Base-by-base conservation (phyloP, 2,888 invertebrate genomes). In the Cremastinae sp. region DNA sequence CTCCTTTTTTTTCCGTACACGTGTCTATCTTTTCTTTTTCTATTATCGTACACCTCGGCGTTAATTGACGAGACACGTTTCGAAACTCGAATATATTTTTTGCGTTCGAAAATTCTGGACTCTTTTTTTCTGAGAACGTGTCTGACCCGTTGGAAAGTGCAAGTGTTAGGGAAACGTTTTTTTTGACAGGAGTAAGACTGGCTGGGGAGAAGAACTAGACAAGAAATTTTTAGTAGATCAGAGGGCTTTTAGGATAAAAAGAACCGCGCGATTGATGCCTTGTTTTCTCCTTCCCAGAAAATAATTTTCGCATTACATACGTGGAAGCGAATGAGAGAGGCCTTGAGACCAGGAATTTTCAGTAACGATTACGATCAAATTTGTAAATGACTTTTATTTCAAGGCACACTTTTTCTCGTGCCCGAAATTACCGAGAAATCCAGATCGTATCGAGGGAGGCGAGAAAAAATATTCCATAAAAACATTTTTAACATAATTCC, bases 41-140 rank as follows among this genome's bases (percentile, higher is more conserved):
- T 18, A 20, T 22, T 14, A 9, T 18, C n/a, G 3, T 45, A 16
- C n/a, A n/a, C 18, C 43, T 3, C n/a, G 5, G 53, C 53, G 65
- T n/a, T 54, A 65, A 65, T 65, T 65, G 43, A 54, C n/a, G 14
- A 65, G 47, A 22, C n/a, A 45, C 16, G 41, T 28, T 16, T 28
- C 65, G 43, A 20, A 65, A 43, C 41, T 18, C 10, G 28, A 1
- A 43, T 4, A 16, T 0, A 14, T 53, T 65, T 43, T 64, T 54
- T 28, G 12, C 10, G 28, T 43, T 10, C 8, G 49, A 49, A 18
- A 49, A 10, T 18, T 49, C 10, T 64, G 38, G 7, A 4, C n/a
- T 20, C 9, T 9, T 18, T 64, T 18, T 62, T 49, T 62, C 45
- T 10, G 20, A 28, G 9, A n/a, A n/a, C n/a, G n/a, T 4, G 7